These are phyloP conservation scores for Spicauda simplicius DNA, from an alignment of 2,888 invertebrate genomes.

Conservation along the genomic window DNA sequence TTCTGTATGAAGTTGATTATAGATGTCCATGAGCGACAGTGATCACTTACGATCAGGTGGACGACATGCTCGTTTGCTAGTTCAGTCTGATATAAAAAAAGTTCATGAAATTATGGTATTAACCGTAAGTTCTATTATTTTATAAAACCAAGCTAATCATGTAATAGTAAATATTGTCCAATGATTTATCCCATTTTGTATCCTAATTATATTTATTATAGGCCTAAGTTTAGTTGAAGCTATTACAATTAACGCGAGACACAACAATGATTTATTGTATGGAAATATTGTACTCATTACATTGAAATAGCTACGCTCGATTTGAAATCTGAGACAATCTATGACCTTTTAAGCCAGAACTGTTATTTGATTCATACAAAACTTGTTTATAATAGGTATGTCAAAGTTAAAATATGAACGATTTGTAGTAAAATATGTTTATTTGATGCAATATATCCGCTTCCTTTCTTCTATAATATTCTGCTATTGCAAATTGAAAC, in stretches of 20 bases:
- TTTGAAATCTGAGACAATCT: constrained; percentile 59
- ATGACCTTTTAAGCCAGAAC: constrained; percentile 60
- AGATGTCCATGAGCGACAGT: no score
- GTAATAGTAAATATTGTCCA: neutral
- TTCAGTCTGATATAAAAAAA: no score
- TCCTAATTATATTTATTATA: constrained; percentile 41
- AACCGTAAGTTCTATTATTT: no score
- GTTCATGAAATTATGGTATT: no score
- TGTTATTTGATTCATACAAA: constrained; percentile 8
- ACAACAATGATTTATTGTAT: constrained; percentile 79
- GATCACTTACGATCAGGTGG: no score
- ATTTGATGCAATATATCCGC: no score
- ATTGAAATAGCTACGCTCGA: constrained; percentile 60
- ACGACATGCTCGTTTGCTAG: no score
- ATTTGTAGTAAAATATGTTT: no score
- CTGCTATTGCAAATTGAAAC: no score
- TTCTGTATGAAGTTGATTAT: no score
- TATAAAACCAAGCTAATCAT: no score
- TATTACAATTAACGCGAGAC: constrained; percentile 71
- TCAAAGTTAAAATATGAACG: neutral
- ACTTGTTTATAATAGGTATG: constrained; percentile 9
- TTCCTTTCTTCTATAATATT: no score
- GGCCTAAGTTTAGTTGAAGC: constrained; percentile 49
- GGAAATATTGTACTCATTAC: constrained; percentile 75
- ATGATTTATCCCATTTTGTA: constrained; percentile 24